phyloP scores from a whole-genome alignment of 53 echinoderm and acorn worm species.

The Zoroaster sp. region DNA sequence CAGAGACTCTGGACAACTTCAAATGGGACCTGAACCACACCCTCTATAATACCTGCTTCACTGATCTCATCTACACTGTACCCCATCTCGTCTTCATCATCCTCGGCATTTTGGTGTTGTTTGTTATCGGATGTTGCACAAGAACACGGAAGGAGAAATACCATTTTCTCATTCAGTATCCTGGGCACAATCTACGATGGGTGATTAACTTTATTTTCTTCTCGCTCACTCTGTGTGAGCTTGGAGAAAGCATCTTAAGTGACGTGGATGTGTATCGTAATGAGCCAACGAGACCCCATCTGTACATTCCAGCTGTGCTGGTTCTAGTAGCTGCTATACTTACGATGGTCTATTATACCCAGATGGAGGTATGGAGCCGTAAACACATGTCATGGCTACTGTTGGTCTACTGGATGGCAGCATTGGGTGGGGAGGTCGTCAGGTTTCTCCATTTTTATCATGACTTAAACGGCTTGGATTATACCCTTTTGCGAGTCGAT shows the following conservation, averaged over 20 bases:
- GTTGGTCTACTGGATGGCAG: slow-evolving; percentile 71
- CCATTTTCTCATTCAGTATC: slow-evolving; percentile 58
- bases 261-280: slow-evolving; percentile 31
- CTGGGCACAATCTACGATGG: slow-evolving; percentile 73
- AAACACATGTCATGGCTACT: slow-evolving; percentile 64
- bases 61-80: slow-evolving; percentile 52
- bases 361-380: slow-evolving; percentile 70
- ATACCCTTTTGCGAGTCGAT: slow-evolving; percentile 64
- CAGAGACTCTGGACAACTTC: slow-evolving; percentile 39
- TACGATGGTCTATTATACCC: slow-evolving; percentile 64
- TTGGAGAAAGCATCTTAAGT: slow-evolving; percentile 71
- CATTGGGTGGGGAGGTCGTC: slow-evolving; percentile 47
- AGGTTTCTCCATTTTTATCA: slow-evolving; percentile 47
- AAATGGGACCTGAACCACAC: slow-evolving; percentile 64
- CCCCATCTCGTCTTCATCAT: slow-evolving; percentile 64
- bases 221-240: slow-evolving; percentile 12
- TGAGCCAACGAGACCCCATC: slow-evolving; percentile 47
- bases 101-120: slow-evolving; percentile 45
- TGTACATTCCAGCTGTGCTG: slow-evolving; percentile 56
- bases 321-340: slow-evolving; percentile 25
- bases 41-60: slow-evolving; percentile 66
- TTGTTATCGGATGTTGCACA: slow-evolving; percentile 63
- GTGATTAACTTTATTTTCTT: slow-evolving; percentile 52
- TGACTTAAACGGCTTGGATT: slow-evolving; percentile 6
- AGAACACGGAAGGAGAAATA: slow-evolving; percentile 3